Percentiles rank a stretch among this genome's conserved stretches.
phyloP scores from a whole-genome alignment of 23 tunicate genomes.

The Styela clava region DNA sequence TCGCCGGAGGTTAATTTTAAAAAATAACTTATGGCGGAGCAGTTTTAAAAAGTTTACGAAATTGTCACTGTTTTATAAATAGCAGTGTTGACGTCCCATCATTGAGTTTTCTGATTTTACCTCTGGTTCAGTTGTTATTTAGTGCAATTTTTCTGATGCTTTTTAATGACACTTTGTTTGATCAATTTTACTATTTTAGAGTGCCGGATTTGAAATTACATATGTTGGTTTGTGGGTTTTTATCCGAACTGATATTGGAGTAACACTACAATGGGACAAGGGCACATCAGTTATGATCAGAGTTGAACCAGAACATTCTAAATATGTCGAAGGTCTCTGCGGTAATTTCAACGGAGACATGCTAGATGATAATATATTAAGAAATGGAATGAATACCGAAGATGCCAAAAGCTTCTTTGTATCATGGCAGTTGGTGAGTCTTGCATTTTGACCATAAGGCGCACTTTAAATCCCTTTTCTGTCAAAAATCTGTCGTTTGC shows the following conservation, averaged over 20 bases:
- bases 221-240: slow-evolving; percentile 12
- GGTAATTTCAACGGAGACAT: slow-evolving; percentile 17
- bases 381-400: slow-evolving; percentile 32
- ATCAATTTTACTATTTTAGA: too few species aligned
- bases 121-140: too few species aligned
- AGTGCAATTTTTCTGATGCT: too few species aligned
- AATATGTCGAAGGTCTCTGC: slow-evolving; percentile 8
- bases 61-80: too few species aligned
- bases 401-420: slow-evolving; percentile 18
- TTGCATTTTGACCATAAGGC: background rate
- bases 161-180: too few species aligned
- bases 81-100: too few species aligned
- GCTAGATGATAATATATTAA: slow-evolving; percentile 23
- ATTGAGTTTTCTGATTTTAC: too few species aligned
- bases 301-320: slow-evolving; percentile 13
- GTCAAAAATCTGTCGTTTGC: too few species aligned
- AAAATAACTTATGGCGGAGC: too few species aligned
- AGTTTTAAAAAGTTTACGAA: too few species aligned
- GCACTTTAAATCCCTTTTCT: background rate
- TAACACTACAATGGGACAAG: slow-evolving; percentile 3
- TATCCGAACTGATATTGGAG: background rate
- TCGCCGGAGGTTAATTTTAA: too few species aligned
- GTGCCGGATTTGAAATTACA: background rate
- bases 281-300: slow-evolving; percentile 12
- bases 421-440: slow-evolving; percentile 22